These are phyloP conservation scores for Phrynocephalus versicolor DNA, from an alignment of 2,113 vertebrate species.

Conservation along the genomic window DNA sequence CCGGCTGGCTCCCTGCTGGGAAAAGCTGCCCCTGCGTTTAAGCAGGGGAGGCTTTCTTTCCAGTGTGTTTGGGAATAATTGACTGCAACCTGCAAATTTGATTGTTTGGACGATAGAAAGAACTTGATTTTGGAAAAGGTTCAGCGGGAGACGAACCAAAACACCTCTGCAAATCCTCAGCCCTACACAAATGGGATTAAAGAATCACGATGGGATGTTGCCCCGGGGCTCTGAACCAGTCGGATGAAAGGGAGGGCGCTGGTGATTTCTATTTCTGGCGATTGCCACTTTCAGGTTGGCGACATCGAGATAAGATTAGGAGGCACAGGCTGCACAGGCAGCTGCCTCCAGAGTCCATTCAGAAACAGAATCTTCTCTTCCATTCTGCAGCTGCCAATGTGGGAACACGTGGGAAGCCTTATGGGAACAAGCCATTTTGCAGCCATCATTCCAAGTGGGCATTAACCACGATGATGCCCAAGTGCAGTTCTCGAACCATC, in stretches of 20 bases:
- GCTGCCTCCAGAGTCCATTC: not conserved
- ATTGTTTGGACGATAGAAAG: no score
- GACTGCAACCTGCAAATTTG: no score
- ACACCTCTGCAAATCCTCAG: no score
- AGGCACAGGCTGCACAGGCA: no score
- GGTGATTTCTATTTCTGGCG: not conserved
- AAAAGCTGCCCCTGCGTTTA: no score
- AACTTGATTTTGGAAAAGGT: no score
- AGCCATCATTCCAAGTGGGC: not conserved
- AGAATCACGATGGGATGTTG: not conserved
- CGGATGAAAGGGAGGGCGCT: not conserved
- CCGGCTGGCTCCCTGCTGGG: no score
- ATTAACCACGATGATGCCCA: not conserved
- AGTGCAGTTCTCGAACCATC: not conserved
- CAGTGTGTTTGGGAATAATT: no score
- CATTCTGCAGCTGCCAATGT: not conserved
- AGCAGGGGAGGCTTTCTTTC: no score
- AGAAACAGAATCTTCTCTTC: not conserved
- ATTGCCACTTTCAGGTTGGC: not conserved
- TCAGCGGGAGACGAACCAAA: no score
- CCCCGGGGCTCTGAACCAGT: not conserved
- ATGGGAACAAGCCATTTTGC: no score
- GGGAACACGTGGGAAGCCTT: not conserved
- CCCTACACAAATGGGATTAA: no score
- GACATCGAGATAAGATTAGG: not conserved